Evolutionary conservation across 1,140 invertebrate species (phyloP), one percentile per base, ranked within the genome.

Genomic region (Nephila pilipes): DNA sequence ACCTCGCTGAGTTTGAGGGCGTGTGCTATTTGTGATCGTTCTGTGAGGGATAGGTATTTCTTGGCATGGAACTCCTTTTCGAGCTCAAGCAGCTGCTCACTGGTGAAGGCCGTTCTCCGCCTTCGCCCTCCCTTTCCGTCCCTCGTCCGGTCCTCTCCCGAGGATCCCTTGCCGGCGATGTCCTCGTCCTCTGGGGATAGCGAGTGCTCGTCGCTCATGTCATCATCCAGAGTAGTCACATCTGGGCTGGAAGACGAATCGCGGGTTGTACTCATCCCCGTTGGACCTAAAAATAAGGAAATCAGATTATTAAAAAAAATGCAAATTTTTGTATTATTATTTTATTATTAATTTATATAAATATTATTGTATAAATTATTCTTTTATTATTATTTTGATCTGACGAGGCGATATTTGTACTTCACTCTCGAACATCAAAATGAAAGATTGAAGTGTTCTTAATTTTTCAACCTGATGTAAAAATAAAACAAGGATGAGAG

Each of bases 11-110:
- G 96, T 94, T 98, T 98, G 6, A 99, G 96, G 2, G 97, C 97
- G 36, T 98, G 97, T 0, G 99, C 99, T 94, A 99, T 99, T 95
- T 99, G 98, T 29, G 98, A 99, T 65, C 99, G 96, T 95, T 99
- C 99, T 0, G 98, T 99, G 0, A 99, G 96, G 54, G 98, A 99
- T 0, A 99, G 97, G 95, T 99, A 99, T 95, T 99, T 99, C 96
- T 99, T 99, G 69, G 98, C 98, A 95, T 99, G 98, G 95, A 99
- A 99, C 95, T 99, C 99, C 57, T 98, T 96, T 95, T 99, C 99
- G 65, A 99, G 96, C 95, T 99, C 98, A 6, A 99, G 95, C 18
- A 99, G 96, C 95, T 99, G 99, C 95, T 99, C 98, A 81, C 98
- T 99, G 0, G 98, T 99, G 96, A 99, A 99, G 1, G 99, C 99